phyloP scores from a whole-genome alignment of 2,888 invertebrate species.

The Brachynemurus nebulosus region DNA sequence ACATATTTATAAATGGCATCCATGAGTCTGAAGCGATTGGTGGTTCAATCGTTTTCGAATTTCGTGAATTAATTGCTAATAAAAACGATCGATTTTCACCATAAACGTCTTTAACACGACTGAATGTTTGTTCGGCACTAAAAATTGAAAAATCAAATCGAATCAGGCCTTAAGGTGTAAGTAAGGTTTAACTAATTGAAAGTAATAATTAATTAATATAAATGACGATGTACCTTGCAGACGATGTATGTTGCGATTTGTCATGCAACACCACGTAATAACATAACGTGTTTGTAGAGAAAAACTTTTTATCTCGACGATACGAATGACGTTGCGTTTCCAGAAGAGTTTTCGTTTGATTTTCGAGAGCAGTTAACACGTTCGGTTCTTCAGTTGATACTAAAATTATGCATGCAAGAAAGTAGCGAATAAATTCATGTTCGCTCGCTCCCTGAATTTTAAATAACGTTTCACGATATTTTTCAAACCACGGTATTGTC shows the following conservation, averaged over 20 bases:
- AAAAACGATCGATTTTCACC: constrained; percentile 80
- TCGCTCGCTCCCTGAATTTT: constrained; percentile 80
- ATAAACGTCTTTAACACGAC: constrained; percentile 73
- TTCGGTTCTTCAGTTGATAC: constrained; percentile 57
- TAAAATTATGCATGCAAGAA: constrained; percentile 68
- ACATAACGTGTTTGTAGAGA: constrained; percentile 64
- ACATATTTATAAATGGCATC: constrained; percentile 54
- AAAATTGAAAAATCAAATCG: no score
- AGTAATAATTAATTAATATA: no score
- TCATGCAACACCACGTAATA: constrained; percentile 87
- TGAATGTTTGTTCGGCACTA: constrained; percentile 73
- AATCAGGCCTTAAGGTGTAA: no score
- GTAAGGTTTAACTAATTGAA: no score
- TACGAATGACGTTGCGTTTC: constrained; percentile 63
- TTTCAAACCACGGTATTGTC: constrained; percentile 87
- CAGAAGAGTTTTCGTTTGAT: constrained; percentile 65
- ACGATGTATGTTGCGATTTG: constrained; percentile 44
- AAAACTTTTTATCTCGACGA: constrained; percentile 69
- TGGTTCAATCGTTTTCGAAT: constrained; percentile 36
- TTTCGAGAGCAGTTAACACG: constrained; percentile 70
- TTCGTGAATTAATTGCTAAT: constrained; percentile 76
- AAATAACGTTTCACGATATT: constrained; percentile 85
- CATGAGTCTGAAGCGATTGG: constrained; percentile 68
- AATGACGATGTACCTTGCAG: not conserved
- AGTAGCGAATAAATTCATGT: constrained; percentile 91